Base-by-base conservation (phyloP, 2,113 vertebrate species). In the Chitala chitala region DNA sequence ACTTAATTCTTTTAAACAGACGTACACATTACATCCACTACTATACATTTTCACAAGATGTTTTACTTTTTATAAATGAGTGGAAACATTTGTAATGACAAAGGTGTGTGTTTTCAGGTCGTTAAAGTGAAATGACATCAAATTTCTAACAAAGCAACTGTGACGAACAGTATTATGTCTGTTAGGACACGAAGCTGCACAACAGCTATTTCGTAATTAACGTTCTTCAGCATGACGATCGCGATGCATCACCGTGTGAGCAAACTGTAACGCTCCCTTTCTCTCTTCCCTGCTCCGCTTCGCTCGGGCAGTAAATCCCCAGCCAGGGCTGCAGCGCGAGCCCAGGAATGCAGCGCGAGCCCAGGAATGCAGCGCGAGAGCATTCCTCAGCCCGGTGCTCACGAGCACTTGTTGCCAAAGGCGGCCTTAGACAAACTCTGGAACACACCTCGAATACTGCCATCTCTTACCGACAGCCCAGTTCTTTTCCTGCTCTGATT, bases 371-470 rank as follows among this genome's bases (percentile, higher is more conserved):
- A 17, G 42, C 2, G 12, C 4, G 42, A 4, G 42, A 46, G 24
- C 68, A 69, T 69, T 69, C 68, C 68, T 53, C 24, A 46, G 46
- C 12, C 1, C 68, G 22, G 17, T 33, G 13, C 46, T 69, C 46
- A 69, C 51, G 51, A 51, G 36, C 46, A 69, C 24, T 29, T 24
- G 46, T 1, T n/a, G 68, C 9, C 8, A 46, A 69, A 26, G 29
- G 12, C 15, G 66, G 66, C 46, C 24, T 51, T 29, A 2, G 4
- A 26, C 5, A 5, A 5, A 31, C 22, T 46, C 13, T 29, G 29
- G 24, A 51, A 17, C 6, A 10, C 13, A 5, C 3, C 8, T n/a
- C 2, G n/a, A 22, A 2, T 6, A 10, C 29, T 20, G 46, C 15
- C 44, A 29, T 29, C 8, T 4, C 66, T 1, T 4, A 20, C 42